Conservation (phyloP, 2,888 invertebrate species). For the Phortica okadai region DNA sequence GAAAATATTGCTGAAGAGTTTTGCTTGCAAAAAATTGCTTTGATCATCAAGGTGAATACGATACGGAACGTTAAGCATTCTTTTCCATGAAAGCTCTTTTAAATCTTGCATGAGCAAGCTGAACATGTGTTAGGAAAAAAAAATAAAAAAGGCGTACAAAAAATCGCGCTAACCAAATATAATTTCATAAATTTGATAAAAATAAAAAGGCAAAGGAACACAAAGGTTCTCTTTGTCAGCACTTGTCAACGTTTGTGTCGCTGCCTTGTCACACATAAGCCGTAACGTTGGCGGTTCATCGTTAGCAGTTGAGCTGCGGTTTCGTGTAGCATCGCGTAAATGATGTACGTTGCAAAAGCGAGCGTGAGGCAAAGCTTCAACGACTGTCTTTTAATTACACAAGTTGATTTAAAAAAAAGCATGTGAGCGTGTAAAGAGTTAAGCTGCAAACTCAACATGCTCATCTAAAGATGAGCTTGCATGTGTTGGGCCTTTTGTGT, state of each 20-base stretch:
- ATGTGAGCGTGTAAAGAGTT: conserved; percentile 52
- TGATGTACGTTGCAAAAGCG: background rate
- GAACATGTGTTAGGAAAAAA: too few relatives aligned
- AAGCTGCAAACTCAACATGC: conserved; percentile 29
- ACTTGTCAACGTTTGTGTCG: background rate
- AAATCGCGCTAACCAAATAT: conserved; percentile 43
- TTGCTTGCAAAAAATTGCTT: too few relatives aligned
- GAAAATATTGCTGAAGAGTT: too few relatives aligned
- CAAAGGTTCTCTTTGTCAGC: background rate
- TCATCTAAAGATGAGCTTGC: conserved; percentile 35
- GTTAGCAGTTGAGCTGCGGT: conserved; percentile 19
- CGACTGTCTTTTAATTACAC: conserved; percentile 64
- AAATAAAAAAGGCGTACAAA: too few relatives aligned
- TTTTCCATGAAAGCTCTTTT: too few relatives aligned
- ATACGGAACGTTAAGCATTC: too few relatives aligned
- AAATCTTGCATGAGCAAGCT: too few relatives aligned
- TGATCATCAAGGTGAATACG: too few relatives aligned
- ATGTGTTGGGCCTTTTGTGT: conserved; percentile 46
- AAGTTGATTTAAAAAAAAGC: conserved; percentile 53
- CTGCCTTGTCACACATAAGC: background rate
- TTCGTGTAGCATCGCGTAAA: conserved; percentile 3
- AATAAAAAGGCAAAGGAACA: background rate
- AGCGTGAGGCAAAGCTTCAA: conserved; percentile 33
- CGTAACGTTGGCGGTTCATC: background rate
- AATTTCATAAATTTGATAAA: conserved; percentile 12